Conservation (phyloP, 2,888 invertebrate genomes). For the Ennomos quercinarius region DNA sequence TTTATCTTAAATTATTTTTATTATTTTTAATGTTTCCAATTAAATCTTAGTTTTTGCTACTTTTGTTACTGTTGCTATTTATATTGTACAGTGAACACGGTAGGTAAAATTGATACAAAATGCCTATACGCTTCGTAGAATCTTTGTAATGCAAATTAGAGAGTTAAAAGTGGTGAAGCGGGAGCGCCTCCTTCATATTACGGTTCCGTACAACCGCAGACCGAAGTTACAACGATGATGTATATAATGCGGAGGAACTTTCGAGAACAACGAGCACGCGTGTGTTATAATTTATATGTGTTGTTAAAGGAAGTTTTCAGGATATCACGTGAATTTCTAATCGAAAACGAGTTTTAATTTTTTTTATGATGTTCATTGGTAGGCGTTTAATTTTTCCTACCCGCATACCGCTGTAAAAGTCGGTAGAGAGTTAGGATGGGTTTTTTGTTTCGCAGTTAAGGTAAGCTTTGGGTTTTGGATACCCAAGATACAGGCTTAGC, state of each 20-base stretch:
- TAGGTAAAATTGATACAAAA: slow-evolving; percentile 33
- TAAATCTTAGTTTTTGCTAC: neutral
- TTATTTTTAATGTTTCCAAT: no score
- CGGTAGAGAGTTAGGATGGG: no score
- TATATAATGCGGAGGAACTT: slow-evolving; percentile 18
- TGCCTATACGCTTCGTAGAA: slow-evolving; percentile 37
- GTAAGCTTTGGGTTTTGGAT: no score
- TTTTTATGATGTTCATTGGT: no score
- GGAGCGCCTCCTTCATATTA: slow-evolving; percentile 29
- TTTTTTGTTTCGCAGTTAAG: no score
- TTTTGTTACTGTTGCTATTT: slow-evolving; percentile 12
- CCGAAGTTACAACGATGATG: slow-evolving; percentile 27
- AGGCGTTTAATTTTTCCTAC: no score
- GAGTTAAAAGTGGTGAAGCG: slow-evolving; percentile 40
- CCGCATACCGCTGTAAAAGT: no score
- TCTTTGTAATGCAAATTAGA: slow-evolving; percentile 41
- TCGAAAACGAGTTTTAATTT: no score
- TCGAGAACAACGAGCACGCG: slow-evolving; percentile 3
- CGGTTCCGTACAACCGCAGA: slow-evolving; percentile 30
- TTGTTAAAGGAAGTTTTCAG: slow-evolving; percentile 3
- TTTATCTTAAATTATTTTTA: no score
- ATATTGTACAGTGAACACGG: neutral
- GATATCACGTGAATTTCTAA: neutral
- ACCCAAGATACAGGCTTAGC: no score
- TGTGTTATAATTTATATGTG: neutral